Evolutionary conservation across 2,888 invertebrate species (phyloP).

Genomic region (Caenorhabditis panamensis): DNA sequence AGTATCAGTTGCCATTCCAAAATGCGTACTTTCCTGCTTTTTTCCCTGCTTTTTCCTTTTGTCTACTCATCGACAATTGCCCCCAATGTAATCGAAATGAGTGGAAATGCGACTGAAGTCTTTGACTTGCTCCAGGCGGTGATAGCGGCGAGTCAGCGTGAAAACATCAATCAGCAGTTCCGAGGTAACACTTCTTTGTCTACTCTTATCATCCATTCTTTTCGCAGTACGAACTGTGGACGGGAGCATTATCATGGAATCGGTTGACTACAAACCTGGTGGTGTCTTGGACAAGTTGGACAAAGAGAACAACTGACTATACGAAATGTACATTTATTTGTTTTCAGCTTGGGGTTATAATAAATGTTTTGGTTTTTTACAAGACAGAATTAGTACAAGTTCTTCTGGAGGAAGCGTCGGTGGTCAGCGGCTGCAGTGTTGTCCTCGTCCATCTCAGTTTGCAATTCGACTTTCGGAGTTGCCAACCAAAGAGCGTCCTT

Average conservation of each 20-base stretch:
- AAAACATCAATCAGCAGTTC: slow-evolving; percentile 58
- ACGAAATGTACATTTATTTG: slow-evolving; percentile 41
- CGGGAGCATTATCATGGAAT: slow-evolving; percentile 57
- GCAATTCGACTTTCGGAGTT: neutral
- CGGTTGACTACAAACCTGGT: slow-evolving; percentile 51
- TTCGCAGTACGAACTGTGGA: slow-evolving; percentile 50
- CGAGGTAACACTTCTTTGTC: slow-evolving; percentile 23
- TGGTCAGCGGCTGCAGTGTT: slow-evolving; percentile 32
- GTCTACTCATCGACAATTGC: neutral
- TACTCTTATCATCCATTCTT: neutral
- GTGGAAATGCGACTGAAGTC: slow-evolving; percentile 18
- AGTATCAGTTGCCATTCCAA: too few relatives aligned
- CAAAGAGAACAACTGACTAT: slow-evolving; percentile 1
- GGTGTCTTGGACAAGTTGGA: slow-evolving; percentile 21
- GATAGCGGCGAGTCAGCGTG: slow-evolving; percentile 30
- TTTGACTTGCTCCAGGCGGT: slow-evolving; percentile 27
- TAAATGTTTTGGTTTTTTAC: slow-evolving; percentile 5
- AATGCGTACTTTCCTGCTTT: slow-evolving; percentile 22
- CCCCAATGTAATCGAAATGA: slow-evolving; percentile 29
- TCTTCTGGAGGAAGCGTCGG: slow-evolving; percentile 35
- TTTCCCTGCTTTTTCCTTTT: slow-evolving; percentile 1
- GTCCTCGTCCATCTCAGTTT: slow-evolving; percentile 4
- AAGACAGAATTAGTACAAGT: slow-evolving; percentile 1
- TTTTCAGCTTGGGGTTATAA: neutral
- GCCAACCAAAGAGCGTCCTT: slow-evolving; percentile 35